Percentiles rank a stretch among this genome's conserved stretches.
phyloP scores from a whole-genome alignment of 1,140 invertebrate species.

The Phthorimaea operculella region DNA sequence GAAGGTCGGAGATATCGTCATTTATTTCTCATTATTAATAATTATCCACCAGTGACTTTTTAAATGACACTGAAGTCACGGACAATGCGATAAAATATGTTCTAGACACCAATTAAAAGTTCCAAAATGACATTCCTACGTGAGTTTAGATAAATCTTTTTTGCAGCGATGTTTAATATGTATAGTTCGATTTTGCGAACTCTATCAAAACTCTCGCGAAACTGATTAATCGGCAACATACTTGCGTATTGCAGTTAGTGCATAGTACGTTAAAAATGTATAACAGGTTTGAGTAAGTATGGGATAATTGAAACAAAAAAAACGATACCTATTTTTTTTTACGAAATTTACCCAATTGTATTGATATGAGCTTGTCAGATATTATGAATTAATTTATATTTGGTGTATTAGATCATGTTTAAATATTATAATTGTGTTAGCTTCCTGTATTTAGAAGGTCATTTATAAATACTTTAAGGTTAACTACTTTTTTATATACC shows the following conservation, averaged over 20 bases:
- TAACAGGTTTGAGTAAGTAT: background rate
- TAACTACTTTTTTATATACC: too few species aligned
- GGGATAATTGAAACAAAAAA: background rate
- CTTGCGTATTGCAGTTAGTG: conserved; percentile 1
- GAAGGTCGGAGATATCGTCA: conserved; percentile 45
- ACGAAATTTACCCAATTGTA: too few species aligned
- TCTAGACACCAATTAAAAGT: background rate
- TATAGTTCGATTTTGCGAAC: background rate
- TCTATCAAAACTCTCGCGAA: background rate
- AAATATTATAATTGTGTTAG: too few species aligned
- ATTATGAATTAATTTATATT: too few species aligned
- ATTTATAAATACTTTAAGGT: too few species aligned
- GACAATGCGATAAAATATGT: conserved; percentile 32
- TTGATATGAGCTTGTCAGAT: too few species aligned
- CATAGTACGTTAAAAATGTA: background rate
- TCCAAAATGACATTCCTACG: background rate
- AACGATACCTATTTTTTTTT: too few species aligned
- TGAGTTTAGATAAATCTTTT: background rate
- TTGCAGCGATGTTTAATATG: background rate
- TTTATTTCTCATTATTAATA: conserved; percentile 32
- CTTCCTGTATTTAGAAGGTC: too few species aligned
- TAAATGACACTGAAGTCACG: conserved; percentile 43
- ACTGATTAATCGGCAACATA: conserved; percentile 23
- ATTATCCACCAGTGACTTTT: conserved; percentile 36
- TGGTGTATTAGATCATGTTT: too few species aligned